Conservation (phyloP, 2,797 vertebrate genomes). For the Sebastes aleutianus region DNA sequence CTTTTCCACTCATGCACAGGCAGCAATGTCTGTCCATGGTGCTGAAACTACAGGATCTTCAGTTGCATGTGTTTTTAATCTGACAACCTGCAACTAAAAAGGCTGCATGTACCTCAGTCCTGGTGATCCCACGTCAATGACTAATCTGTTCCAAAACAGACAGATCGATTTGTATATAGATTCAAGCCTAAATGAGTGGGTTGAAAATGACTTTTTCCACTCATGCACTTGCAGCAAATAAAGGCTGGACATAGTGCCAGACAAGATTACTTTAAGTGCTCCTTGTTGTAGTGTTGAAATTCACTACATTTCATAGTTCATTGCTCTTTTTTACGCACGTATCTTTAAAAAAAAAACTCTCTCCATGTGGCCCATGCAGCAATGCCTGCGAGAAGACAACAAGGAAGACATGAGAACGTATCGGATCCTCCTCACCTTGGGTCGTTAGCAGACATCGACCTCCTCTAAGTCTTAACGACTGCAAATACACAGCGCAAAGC, state of each 20-base stretch:
- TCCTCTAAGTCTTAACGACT: slow-evolving; percentile 70
- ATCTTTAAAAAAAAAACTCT: slow-evolving; percentile 36
- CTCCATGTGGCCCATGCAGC: slow-evolving; percentile 61
- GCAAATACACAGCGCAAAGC: slow-evolving; percentile 68
- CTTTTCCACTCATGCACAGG: slow-evolving; percentile 1
- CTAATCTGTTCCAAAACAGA: slow-evolving; percentile 55
- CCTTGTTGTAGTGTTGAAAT: neutral
- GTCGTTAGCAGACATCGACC: slow-evolving; percentile 76
- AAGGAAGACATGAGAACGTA: slow-evolving; percentile 53
- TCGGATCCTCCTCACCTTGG: slow-evolving; percentile 66
- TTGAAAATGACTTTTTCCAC: slow-evolving; percentile 27
- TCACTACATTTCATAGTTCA: neutral
- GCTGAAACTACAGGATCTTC: slow-evolving; percentile 21
- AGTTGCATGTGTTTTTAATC: no score
- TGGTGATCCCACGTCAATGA: slow-evolving; percentile 20
- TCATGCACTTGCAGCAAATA: neutral
- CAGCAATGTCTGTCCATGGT: slow-evolving; percentile 23
- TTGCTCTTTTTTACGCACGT: no score
- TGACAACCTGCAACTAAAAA: neutral
- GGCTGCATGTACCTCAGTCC: neutral
- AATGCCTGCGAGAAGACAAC: slow-evolving; percentile 8
- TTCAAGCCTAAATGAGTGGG: slow-evolving; percentile 44
- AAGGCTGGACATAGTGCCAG: neutral
- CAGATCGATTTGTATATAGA: slow-evolving; percentile 51
- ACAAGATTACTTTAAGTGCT: slow-evolving; percentile 58